Conservation (phyloP, 1,140 invertebrate species). For the Drosophila bocki region DNA sequence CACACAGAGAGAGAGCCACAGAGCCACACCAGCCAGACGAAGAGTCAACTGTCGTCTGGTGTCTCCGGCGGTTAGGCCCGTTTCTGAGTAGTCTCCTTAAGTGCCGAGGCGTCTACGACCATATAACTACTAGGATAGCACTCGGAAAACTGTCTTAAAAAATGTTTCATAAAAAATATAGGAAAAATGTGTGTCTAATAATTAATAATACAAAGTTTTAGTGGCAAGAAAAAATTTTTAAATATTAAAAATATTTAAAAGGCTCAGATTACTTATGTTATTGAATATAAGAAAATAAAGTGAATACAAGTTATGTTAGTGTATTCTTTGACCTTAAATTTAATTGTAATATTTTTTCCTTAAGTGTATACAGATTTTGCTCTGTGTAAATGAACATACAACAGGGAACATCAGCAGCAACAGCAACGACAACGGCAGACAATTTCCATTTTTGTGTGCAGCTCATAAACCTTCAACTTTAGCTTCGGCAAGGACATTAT, state of each 20-base stretch:
- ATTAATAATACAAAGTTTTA: not conserved
- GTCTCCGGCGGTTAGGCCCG: constrained; percentile 60
- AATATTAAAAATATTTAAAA: not conserved
- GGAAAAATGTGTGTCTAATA: no score
- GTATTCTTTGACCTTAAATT: not conserved
- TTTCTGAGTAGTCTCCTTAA: constrained; percentile 67
- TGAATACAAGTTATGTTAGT: no score
- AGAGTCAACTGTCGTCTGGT: constrained; percentile 60
- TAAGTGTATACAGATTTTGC: not conserved
- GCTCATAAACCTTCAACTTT: constrained; percentile 80
- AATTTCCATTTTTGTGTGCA: constrained; percentile 81
- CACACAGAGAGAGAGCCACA: constrained; percentile 10
- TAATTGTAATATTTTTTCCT: not conserved
- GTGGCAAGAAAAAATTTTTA: not conserved
- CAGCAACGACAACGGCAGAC: constrained; percentile 34
- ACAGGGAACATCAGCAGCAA: constrained; percentile 40
- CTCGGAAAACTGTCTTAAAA: not conserved
- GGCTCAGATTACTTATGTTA: not conserved
- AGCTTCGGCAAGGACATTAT: constrained; percentile 66
- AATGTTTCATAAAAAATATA: not conserved
- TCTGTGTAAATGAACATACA: constrained; percentile 40
- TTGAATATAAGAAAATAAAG: no score
- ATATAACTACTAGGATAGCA: constrained; percentile 10
- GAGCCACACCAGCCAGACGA: constrained; percentile 28
- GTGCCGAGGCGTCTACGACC: constrained; percentile 62